Base-by-base conservation (phyloP, 1,140 invertebrate genomes). In the Drosophila melanogaster region DNA sequence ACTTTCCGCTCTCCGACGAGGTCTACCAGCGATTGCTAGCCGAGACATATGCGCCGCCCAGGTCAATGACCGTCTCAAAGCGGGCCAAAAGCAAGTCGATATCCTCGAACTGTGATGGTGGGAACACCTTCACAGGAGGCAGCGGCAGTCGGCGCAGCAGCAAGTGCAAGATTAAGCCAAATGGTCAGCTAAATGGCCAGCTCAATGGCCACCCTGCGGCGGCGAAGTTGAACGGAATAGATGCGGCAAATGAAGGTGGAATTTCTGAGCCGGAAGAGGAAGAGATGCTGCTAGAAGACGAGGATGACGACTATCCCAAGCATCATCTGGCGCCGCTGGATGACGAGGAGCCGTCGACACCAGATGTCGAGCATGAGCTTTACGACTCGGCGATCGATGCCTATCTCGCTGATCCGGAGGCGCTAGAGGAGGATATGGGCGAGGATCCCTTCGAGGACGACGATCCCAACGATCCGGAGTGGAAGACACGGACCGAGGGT, bases 391-490 rank as follows among this genome's bases (percentile, higher is more conserved):
- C 74, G 41, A 84, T 80, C 40, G 61, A 89, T 74, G 79, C 85
- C 22, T 89, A 89, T 69, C 41, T 90, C 10, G 77, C 73, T 11
- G 81, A 81, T 33, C 66, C 53, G 7, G 77, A 72, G 8, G 79
- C 56, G 8, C 50, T 86, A 17, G 81, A 90, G 17, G 71, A 83
- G 22, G 94, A 94, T 78, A 94, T 95, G 26, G 94, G 93, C 19
- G 93, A 94, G 40, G 92, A 94, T 65, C 94, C 94, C 43, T 91
- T 91, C n/a, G 59, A 70, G 35, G 94, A 94, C 22, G 96, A 96
- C 79, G 96, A 96, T 92, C 95, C 95, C 8, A 96, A 96, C 92
- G 96, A 96, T 93, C 96, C 96, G n/a, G 96, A 96, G 86, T 96
- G 96, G 96, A 86, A 86, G 41, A 81, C 58, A 22, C 72, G 67